These are phyloP conservation scores for Euwallacea fornicatus DNA, from an alignment of 1,140 invertebrate genomes.

Conservation along the genomic window DNA sequence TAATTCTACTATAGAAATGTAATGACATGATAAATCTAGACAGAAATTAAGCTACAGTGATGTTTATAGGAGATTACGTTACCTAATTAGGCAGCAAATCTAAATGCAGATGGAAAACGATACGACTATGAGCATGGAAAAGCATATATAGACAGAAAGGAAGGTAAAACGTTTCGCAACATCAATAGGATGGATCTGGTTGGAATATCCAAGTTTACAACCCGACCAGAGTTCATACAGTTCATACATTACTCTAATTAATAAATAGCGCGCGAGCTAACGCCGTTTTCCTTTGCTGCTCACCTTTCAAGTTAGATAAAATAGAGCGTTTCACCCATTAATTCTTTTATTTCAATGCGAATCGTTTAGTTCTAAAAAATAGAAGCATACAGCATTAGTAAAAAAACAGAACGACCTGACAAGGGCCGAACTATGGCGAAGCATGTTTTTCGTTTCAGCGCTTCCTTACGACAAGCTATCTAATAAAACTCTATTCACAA, in stretches of 20 bases:
- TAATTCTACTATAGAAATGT: background rate
- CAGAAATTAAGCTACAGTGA: too few relatives aligned
- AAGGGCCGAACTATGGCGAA: background rate
- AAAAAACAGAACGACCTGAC: too few relatives aligned
- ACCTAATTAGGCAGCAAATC: too few relatives aligned
- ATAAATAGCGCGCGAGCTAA: conserved; percentile 43
- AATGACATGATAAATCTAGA: too few relatives aligned
- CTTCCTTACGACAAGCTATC: background rate
- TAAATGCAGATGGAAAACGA: background rate
- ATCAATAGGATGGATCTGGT: conserved; percentile 51
- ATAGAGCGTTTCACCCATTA: conserved; percentile 1
- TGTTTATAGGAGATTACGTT: too few relatives aligned
- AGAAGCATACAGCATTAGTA: background rate
- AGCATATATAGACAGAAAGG: conserved; percentile 30
- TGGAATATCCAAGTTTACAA: conserved; percentile 49
- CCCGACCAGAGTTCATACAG: conserved; percentile 46
- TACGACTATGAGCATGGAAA: conserved; percentile 13
- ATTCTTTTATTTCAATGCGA: conserved; percentile 4
- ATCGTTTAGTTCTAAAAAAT: conserved; percentile 4
- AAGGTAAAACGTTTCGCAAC: conserved; percentile 40
- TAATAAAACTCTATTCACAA: too few relatives aligned
- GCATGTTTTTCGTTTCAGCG: background rate
- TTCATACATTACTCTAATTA: conserved; percentile 52
- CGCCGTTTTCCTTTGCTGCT: conserved; percentile 1
- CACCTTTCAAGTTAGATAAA: background rate